Base-by-base conservation (phyloP, 2,888 invertebrate species). In the Tetramorium bicarinatum region DNA sequence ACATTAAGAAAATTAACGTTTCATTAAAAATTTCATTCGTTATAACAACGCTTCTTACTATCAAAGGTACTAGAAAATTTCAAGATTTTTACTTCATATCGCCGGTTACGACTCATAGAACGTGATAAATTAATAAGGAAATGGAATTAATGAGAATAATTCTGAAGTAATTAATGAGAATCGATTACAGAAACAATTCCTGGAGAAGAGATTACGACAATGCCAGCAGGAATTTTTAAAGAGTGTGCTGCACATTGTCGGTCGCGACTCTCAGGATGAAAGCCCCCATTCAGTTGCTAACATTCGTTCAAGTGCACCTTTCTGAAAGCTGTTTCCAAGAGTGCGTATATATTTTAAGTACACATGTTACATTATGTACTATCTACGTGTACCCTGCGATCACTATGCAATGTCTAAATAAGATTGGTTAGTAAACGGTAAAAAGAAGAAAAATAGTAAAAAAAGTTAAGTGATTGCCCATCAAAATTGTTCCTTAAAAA, bases 101-200 rank as follows among this genome's bases (percentile, higher is more conserved):
- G 49, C 29, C 47, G 47, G 29, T 71, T 74, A 38, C 21, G 29
- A 41, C 18, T 72, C 34, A 25, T 15, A 59, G 67, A 61, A 52
- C 13, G 4, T 41, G 25, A n/a, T 52, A 18, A 61, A 62, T n/a
- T 52, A 72, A 83, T 2, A 3, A 61, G 34, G 18, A 61, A 59
- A 71, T 3, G 64, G 29, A 77, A 79, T 62, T 62, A 67, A 47
- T 47, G 29, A 47, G 44, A 67, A 49, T 47, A 47, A 47, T 66
- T 44, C 8, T 15, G 8, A 44, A 29, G 59, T 71, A 79, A 72
- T 82, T 85, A 81, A 69, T 81, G 52, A 69, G 88, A 88, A 88
- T 81, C 82, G 74, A 64, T 75, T 76, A 85, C 84, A 82, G 87
- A 77, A 87, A 83, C 61, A 88, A 88, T 90, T 90, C 84, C 44